Base-by-base conservation (phyloP, 2,888 invertebrate species). In the Leptinotarsa juncta region DNA sequence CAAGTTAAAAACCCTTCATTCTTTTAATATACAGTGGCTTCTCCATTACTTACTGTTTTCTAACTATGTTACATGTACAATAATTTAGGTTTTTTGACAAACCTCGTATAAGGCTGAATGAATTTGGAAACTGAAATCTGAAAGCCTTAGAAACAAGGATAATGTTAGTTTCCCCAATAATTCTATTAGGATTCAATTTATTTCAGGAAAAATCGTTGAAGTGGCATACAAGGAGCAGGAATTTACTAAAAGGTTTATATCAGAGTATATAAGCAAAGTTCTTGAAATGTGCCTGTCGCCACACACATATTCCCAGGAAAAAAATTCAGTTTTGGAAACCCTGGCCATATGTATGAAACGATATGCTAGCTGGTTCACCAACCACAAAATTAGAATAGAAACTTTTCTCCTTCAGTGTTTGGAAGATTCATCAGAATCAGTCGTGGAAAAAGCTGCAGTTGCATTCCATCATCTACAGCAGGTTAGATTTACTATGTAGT, bases 401-500 rank as follows among this genome's bases (percentile, higher is more conserved):
- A 67, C 65, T 18, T 80, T 76, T 70, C 69, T 83, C 16, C 20
- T 77, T 32, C 75, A 71, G 53, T 78, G 80, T 71, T 72, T 83
- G 69, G 82, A 82, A 51, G 78, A 51, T 70, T 68, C 76, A 4
- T 60, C 74, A 26, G 73, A 76, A 32, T 57, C 65, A 15, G 57
- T 81, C 50, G 80, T 83, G 3, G 65, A 78, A 62, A 76, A 75
- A 68, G 82, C 82, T 23, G 80, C 80, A 18, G 5, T 71, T 26
- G 77, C 78, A 15, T 82, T 81, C 72, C 79, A 80, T 71, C 78
- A 77, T 62, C 72, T 81, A 57, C 82, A 82, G 67, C 81, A 82
- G 75, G 81, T 81, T 42, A 42, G 42, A 12, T 42, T 3, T 42
- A 10, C 42, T 42, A 3, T 42, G 12, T 42, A 10, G 10, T 32